Evolutionary conservation across 2,113 vertebrate species (phyloP).

Genomic region (Elephas maximus): DNA sequence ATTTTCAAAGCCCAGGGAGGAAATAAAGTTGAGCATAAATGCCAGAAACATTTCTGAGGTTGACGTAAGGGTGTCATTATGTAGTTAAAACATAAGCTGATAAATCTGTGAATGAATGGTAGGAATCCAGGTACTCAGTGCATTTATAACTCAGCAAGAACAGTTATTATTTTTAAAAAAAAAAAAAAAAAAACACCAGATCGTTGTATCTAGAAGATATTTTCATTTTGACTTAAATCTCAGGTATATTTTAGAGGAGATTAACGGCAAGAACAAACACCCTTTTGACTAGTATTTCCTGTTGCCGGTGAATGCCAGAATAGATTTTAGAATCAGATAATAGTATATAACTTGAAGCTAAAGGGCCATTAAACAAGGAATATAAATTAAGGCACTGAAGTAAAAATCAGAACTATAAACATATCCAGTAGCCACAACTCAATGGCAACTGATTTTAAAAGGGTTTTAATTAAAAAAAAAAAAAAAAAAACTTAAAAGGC

Average conservation of each 20-base stretch:
- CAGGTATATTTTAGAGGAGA: background rate
- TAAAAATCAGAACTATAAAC: constrained; percentile 29
- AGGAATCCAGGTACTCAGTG: background rate
- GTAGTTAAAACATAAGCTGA: constrained; percentile 60
- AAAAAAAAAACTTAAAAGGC: background rate
- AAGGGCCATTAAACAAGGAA: background rate
- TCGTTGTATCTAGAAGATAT: constrained; percentile 24
- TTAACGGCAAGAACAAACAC: background rate
- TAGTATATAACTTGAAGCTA: background rate
- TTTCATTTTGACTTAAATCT: constrained; percentile 51
- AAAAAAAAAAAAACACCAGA: background rate
- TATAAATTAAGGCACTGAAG: constrained; percentile 42
- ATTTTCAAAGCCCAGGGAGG: constrained; percentile 65
- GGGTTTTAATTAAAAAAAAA: background rate
- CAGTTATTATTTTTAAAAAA: background rate
- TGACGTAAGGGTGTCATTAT: constrained; percentile 30
- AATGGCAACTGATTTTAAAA: background rate
- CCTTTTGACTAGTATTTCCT: background rate
- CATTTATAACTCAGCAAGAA: constrained; percentile 31
- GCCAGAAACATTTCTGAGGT: constrained; percentile 52
- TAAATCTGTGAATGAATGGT: constrained; percentile 59
- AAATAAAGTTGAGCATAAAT: constrained; percentile 52
- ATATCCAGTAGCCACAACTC: background rate
- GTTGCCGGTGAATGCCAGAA: background rate
- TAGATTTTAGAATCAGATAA: background rate